phyloP scores from a whole-genome alignment of 2,113 vertebrate species.

The Melanocharis versteri region DNA sequence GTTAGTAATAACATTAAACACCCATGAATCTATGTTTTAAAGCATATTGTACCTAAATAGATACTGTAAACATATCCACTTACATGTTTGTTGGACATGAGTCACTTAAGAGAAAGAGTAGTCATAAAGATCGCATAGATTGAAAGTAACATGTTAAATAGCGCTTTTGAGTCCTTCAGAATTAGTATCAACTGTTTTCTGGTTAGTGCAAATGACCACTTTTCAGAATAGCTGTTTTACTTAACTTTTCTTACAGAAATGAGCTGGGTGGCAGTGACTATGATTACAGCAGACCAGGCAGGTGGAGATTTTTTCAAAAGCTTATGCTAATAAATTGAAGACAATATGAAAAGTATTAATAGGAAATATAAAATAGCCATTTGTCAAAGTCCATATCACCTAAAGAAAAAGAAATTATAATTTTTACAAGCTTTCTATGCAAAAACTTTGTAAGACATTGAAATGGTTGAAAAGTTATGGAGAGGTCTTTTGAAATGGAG shows the following conservation, averaged over 20 bases:
- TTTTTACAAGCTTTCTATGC: neutral
- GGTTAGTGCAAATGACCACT: neutral
- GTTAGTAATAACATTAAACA: neutral
- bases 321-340: neutral
- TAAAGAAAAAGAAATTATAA: neutral
- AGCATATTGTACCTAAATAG: neutral
- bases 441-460: neutral
- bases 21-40: neutral
- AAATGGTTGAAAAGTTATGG: neutral
- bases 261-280: neutral
- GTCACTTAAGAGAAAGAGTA: neutral
- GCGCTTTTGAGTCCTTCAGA: neutral
- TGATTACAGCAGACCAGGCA: neutral
- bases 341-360: neutral
- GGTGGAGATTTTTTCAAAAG: neutral
- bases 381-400: neutral
- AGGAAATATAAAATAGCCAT: neutral
- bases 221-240: neutral
- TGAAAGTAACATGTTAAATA: neutral
- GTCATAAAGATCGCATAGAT: neutral
- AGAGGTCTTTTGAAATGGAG: neutral
- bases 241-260: neutral
- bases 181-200: neutral
- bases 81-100: neutral
- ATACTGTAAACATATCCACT: neutral